Percentiles rank a stretch among this genome's conserved stretches.
phyloP scores from a whole-genome alignment of 2,113 vertebrate species.

The Phylloscopus whistleri region DNA sequence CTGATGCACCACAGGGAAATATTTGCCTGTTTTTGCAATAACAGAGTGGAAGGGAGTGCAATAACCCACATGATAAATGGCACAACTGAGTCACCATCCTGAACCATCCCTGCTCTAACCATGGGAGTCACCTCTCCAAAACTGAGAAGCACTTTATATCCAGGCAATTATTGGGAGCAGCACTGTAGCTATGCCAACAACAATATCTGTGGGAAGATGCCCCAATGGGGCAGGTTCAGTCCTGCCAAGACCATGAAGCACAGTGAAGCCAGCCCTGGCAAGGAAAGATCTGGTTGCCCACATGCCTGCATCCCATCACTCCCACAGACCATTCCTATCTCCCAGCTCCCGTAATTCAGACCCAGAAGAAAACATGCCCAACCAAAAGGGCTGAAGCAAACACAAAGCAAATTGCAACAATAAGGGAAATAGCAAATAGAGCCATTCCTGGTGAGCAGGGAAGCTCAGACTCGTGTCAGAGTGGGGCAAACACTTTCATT shows the following conservation, averaged over 20 bases:
- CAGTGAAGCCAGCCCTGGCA: not conserved
- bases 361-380: not conserved
- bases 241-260: not conserved
- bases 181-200: not conserved
- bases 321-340: not conserved
- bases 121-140: not conserved
- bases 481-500: not conserved
- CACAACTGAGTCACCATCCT: not conserved
- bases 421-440: not conserved
- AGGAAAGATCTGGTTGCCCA: not conserved
- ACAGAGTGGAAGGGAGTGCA: not conserved
- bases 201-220: not conserved
- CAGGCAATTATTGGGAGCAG: not conserved
- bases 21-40: not conserved
- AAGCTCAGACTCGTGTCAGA: not conserved
- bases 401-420: not conserved
- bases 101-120: not conserved
- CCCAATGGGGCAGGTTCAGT: not conserved
- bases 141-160: not conserved
- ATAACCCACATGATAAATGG: not conserved
- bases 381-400: not conserved
- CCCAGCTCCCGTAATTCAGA: not conserved
- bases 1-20: not conserved
- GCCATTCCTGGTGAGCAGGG: not conserved
- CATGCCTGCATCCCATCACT: not conserved